These are phyloP conservation scores for Salvator merianae DNA, from an alignment of 2,113 vertebrate genomes.

Conservation along the genomic window DNA sequence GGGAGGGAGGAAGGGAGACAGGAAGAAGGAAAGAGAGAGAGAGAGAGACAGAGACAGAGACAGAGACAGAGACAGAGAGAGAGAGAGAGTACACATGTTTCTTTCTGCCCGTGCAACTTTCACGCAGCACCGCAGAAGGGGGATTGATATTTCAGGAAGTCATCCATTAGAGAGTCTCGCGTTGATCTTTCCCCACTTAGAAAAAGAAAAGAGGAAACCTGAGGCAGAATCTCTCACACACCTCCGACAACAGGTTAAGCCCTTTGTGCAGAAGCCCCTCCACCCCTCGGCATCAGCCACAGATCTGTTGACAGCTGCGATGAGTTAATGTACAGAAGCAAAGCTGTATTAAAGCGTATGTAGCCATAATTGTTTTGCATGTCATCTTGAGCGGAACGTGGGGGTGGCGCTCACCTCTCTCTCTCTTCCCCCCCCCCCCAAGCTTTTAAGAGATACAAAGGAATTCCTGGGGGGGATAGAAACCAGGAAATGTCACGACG, in stretches of 20 bases:
- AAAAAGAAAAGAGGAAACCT: accelerated
- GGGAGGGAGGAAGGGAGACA: background rate
- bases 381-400: background rate
- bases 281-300: background rate
- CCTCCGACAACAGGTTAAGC: background rate
- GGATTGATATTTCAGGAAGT: accelerated
- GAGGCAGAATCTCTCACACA: accelerated
- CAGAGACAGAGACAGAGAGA: too few species aligned
- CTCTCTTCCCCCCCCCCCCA: conserved; percentile 27
- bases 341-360: background rate
- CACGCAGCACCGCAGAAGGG: accelerated
- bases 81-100: too few species aligned
- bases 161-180: accelerated
- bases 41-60: too few species aligned
- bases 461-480: conserved; percentile 52
- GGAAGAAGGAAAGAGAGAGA: too few species aligned
- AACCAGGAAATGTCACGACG: conserved; percentile 52
- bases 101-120: background rate
- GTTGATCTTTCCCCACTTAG: background rate
- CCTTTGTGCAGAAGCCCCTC: background rate
- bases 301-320: background rate
- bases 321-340: conserved; percentile 1
- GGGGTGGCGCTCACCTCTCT: background rate
- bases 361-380: conserved; percentile 28
- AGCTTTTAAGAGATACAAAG: conserved; percentile 47